Evolutionary conservation across 2,888 invertebrate genomes (phyloP), one percentile per base, ranked within the genome.

Genomic region (Caenorhabditis sp.): DNA sequence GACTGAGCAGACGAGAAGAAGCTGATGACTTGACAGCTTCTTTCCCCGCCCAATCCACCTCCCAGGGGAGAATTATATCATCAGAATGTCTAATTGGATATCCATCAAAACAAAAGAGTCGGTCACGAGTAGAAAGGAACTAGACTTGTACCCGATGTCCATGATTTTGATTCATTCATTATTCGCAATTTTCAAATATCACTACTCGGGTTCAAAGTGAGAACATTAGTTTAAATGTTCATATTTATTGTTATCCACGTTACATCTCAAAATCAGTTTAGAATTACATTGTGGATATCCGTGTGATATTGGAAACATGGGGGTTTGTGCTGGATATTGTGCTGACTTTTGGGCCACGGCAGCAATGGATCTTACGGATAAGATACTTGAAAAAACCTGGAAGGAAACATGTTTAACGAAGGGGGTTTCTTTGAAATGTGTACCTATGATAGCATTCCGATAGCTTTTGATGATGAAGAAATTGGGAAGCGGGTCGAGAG

Each of bases 391-490:
- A 55, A 26, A 26, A 55, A 15, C 20, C 58, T 58, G 28, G n/a
- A 53, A 32, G 32, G 4, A 32, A 32, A n/a, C n/a, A n/a, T n/a
- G n/a, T n/a, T n/a, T n/a, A n/a, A n/a, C n/a, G n/a, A n/a, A n/a
- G n/a, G 32, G 9, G 4, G 32, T 9, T 32, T 6, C 32, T 6
- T 32, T 32, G 32, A 32, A 32, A 9, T 32, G 2, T 40, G 22
- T 13, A 24, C 53, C 9, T 15, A 58, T 44, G 0, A 69, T 55
- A 0, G 72, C 72, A 1, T 56, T 53, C 6, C 72, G 44, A 20
- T 72, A 72, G 18, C n/a, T 72, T 26, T 65, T 64, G 32, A 72
- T 62, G 5, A 72, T 65, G 26, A 65, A 55, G 22, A 72, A 55
- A 4, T 62, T 65, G 3, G 72, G 72, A 15, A 72, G 53, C 1